phyloP scores from a whole-genome alignment of 2,888 invertebrate species.

The Hemaris fuciformis region DNA sequence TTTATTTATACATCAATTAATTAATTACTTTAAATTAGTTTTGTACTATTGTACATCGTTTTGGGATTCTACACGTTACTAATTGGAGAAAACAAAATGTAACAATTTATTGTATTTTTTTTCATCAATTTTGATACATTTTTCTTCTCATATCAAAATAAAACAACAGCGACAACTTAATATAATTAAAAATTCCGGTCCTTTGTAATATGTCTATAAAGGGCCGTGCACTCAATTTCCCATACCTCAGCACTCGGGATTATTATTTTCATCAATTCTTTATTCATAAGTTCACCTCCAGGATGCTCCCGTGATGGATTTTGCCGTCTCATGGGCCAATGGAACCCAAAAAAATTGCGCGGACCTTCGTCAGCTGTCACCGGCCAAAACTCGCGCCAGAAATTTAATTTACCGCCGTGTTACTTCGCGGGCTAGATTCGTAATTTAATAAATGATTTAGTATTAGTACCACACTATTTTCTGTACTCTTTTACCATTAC shows the following conservation, averaged over 20 bases:
- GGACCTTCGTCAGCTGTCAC: constrained; percentile 70
- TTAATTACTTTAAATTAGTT: no score
- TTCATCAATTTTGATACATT: no score
- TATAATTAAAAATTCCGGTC: no score
- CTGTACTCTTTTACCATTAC: not conserved
- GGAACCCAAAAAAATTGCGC: constrained; percentile 38
- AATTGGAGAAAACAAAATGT: no score
- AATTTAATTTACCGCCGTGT: constrained; percentile 68
- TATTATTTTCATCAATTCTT: constrained; percentile 13
- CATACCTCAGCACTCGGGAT: not conserved
- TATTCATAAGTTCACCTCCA: constrained; percentile 27
- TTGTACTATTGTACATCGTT: no score
- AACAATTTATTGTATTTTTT: no score
- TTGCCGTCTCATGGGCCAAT: constrained; percentile 21
- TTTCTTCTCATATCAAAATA: no score
- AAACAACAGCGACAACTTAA: no score
- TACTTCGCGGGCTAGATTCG: constrained; percentile 35
- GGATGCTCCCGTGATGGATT: constrained; percentile 32
- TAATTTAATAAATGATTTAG: constrained; percentile 46
- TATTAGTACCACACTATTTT: constrained; percentile 23
- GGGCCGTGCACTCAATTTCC: not conserved
- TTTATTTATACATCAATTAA: no score
- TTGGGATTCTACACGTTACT: no score
- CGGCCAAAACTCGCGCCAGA: constrained; percentile 49
- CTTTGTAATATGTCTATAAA: not conserved